Evolutionary conservation across 2,797 vertebrate species (phyloP), one percentile per base, ranked within the genome.

Genomic region (Trachurus trachurus): DNA sequence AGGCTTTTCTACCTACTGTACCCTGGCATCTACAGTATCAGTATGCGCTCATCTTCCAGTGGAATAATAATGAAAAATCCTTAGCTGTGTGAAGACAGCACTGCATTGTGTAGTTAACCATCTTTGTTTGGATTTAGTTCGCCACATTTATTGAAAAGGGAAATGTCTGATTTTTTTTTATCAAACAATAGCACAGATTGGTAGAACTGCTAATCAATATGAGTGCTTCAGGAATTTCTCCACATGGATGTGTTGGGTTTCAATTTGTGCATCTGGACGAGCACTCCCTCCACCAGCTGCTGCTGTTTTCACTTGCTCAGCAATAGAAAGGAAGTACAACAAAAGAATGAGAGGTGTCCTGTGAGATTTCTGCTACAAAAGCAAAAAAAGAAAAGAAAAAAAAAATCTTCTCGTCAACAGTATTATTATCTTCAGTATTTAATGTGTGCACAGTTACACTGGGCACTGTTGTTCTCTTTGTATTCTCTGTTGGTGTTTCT

Each of bases 311-410:
- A 67, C 39, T 59, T 21, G 10, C 65, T 76, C 44, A 74, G 69
- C 62, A 72, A 42, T 59, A 61, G 68, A 77, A 50, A 57, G 17
- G 39, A 75, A 22, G 40, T 54, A 49, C n/a, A 62, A 62, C 26
- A 71, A 64, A 68, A 74, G 73, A 82, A 65, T 58, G 37, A 60
- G 26, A 67, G 15, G 47, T 53, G 63, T 81, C 75, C 57, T 49
- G 11, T 61, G 68, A 78, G 66, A 70, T 31, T 72, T 73, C 22
- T 49, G 26, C 37, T 16, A 66, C 39, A 72, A 39, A 67, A 68
- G 26, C 31, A 49, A 56, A 69, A 66, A 3, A 21, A 26, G n/a
- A n/a, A n/a, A n/a, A n/a, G 58, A 75, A 65, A 26, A 26, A 26
- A 26, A 26, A 26, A 26, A 26, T 26, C 26, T 26, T 26, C n/a